These are phyloP conservation scores for Lepilemur septentrionalis DNA, from an alignment of 2,797 vertebrate species.

Conservation along the genomic window DNA sequence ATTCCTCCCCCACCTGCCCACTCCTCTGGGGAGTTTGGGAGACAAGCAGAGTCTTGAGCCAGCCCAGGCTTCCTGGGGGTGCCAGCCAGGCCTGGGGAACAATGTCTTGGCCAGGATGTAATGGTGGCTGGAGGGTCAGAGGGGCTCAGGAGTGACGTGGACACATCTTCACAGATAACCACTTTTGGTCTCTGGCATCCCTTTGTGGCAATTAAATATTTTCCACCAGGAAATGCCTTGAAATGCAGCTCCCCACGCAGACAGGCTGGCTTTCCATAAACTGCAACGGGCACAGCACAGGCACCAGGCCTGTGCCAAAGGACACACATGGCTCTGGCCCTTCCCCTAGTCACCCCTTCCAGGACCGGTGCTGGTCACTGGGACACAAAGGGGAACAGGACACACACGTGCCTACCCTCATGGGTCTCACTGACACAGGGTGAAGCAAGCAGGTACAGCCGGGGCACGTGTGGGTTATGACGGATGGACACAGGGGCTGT, in stretches of 20 bases:
- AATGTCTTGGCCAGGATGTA: background rate
- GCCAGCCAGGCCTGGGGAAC: background rate
- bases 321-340: too few species aligned
- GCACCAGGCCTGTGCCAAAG: background rate
- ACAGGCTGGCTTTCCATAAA: background rate
- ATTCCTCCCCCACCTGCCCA: background rate
- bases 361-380: background rate
- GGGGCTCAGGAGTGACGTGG: background rate
- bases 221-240: background rate
- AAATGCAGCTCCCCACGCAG: too few species aligned
- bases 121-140: background rate
- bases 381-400: background rate
- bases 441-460: background rate
- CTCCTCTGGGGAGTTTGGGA: background rate
- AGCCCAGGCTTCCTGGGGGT: background rate
- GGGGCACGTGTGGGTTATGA: fast-evolving
- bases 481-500: too few species aligned
- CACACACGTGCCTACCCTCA: background rate
- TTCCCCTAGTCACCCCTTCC: background rate
- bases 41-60: background rate
- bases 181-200: background rate
- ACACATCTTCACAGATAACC: background rate
- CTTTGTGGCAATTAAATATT: background rate
- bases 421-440: background rate
- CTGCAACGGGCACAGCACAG: background rate